These are phyloP conservation scores for Tipula vernalis DNA, from an alignment of 2,888 invertebrate genomes.

Conservation along the genomic window DNA sequence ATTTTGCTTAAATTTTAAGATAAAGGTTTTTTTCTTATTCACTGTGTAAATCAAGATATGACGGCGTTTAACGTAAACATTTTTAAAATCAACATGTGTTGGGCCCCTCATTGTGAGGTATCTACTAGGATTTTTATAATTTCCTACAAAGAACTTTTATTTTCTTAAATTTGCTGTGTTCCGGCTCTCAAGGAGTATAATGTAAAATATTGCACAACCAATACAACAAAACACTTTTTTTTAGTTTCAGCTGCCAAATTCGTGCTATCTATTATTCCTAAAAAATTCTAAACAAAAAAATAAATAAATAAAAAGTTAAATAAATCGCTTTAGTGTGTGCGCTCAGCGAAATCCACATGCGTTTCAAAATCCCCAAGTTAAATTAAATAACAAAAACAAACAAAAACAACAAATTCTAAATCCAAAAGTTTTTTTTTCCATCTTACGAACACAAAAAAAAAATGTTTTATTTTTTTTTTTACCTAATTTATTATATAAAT, in stretches of 20 bases:
- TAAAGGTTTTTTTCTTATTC: too few relatives aligned
- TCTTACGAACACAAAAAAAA: background rate
- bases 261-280: background rate
- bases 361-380: background rate
- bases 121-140: too few relatives aligned
- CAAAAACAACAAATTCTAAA: background rate
- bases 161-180: too few relatives aligned
- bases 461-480: background rate
- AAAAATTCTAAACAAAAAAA: too few relatives aligned
- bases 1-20: too few relatives aligned
- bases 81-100: too few relatives aligned
- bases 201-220: background rate
- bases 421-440: background rate
- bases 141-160: too few relatives aligned
- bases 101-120: too few relatives aligned
- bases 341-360: background rate
- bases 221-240: background rate
- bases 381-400: background rate
- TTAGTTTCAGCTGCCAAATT: background rate
- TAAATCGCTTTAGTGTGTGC: background rate
- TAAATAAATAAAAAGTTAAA: background rate
- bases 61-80: too few relatives aligned
- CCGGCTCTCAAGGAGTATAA: too few relatives aligned
- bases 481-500: constrained; percentile 4
- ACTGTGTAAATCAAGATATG: too few relatives aligned